A percentile compares a stretch with the other conserved stretches of the same genome.
Evolutionary conservation across 2,113 vertebrate species (phyloP).

Genomic region (Callipepla squamata): DNA sequence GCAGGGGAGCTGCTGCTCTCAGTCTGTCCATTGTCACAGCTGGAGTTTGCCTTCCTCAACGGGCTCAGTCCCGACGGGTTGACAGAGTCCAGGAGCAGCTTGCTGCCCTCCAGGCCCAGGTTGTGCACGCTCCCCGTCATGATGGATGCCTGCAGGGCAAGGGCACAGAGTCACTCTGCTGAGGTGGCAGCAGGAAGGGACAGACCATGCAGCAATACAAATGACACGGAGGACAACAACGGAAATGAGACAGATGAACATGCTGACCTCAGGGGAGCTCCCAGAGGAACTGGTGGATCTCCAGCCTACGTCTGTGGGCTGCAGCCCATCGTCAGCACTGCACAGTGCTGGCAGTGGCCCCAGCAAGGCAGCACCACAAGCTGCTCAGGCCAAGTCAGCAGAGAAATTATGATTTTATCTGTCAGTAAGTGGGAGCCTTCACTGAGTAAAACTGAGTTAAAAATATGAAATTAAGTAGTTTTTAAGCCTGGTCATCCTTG

Average conservation of each 20-base stretch:
- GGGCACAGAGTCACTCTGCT: not conserved
- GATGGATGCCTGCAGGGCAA: slow-evolving; percentile 88
- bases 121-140: slow-evolving; percentile 90
- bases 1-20: slow-evolving; percentile 75
- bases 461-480: slow-evolving; percentile 59
- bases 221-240: not conserved
- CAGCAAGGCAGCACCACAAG: not conserved
- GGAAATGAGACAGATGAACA: not conserved
- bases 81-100: slow-evolving; percentile 79
- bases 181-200: not conserved
- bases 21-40: slow-evolving; percentile 56
- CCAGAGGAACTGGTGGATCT: not conserved
- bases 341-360: not conserved
- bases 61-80: slow-evolving; percentile 74
- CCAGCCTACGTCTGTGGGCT: not conserved
- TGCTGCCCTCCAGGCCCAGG: slow-evolving; percentile 85
- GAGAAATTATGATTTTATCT: slow-evolving; percentile 42
- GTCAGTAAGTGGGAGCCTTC: slow-evolving; percentile 2
- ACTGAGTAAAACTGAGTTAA: slow-evolving; percentile 47
- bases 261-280: not conserved
- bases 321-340: not conserved
- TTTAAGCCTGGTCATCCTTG: slow-evolving; percentile 46
- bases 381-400: not conserved
- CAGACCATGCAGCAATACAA: rapidly evolving
- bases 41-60: slow-evolving; percentile 72